phyloP scores from a whole-genome alignment of 1,140 invertebrate species.

The Cecropterus lyciades region DNA sequence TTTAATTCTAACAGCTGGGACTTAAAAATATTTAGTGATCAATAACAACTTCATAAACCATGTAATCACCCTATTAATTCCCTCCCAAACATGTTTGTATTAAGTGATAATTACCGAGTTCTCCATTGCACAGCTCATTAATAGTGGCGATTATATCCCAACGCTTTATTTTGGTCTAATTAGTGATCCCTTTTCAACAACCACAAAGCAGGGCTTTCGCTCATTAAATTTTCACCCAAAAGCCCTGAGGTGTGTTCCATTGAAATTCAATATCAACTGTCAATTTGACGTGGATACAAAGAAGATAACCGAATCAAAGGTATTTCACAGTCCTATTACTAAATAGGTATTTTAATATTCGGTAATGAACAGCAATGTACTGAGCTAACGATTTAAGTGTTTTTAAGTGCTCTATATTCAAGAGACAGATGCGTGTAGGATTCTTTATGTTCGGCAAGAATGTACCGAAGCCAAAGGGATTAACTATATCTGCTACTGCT shows the following conservation, averaged over 20 bases:
- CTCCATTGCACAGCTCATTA: not conserved
- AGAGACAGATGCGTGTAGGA: no score
- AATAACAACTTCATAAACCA: not conserved
- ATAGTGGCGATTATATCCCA: not conserved
- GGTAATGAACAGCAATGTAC: not conserved
- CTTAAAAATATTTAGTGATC: no score
- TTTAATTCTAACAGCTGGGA: no score
- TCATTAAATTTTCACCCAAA: slow-evolving; percentile 68
- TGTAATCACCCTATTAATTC: slow-evolving; percentile 18
- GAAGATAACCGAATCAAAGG: slow-evolving; percentile 13
- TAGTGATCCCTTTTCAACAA: slow-evolving; percentile 51
- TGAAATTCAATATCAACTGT: slow-evolving; percentile 58
- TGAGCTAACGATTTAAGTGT: no score
- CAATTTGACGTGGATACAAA: slow-evolving; percentile 41
- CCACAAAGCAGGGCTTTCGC: slow-evolving; percentile 52
- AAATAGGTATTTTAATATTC: slow-evolving; percentile 13
- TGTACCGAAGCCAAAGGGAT: no score
- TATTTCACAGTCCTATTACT: slow-evolving; percentile 5
- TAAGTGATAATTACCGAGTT: slow-evolving; percentile 23
- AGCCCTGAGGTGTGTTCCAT: slow-evolving; percentile 49
- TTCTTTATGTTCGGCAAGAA: no score
- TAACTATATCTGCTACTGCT: no score
- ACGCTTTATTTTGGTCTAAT: slow-evolving; percentile 44
- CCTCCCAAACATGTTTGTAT: not conserved
- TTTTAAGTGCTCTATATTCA: no score